Evolutionary conservation across 37 sponge, comb jelly and placozoan species (phyloP), one percentile per base, ranked within the genome.

Genomic region (Agelas oroides): DNA sequence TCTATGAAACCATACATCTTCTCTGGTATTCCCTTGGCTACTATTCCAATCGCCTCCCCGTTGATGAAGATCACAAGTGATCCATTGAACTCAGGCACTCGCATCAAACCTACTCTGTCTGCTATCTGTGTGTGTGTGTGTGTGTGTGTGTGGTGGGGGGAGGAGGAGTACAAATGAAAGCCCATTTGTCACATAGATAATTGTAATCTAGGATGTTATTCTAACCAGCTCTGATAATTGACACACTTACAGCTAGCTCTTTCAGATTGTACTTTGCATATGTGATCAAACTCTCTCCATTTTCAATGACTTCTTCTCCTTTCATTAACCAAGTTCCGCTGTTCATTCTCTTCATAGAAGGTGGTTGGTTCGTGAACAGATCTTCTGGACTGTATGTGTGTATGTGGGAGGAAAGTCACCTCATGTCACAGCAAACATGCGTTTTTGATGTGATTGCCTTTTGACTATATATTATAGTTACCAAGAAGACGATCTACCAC

Each of bases 281-380:
- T 5, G 84, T 38, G 36, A 28, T 39, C 35, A 64, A 23, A 1
- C 28, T 28, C 56, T 75, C 75, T 75, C 84, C 84, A 53, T 53
- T 63, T 21, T 75, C 84, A 15, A 84, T n/a, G 54, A 73, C 34
- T 39, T 39, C 27, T 25, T 84, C 75, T 25, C 66, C 31, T 65
- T 62, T 73, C 84, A 84, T 84, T 75, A 84, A 65, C 84, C 84
- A 84, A 11, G 84, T 84, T 8, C 32, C 75, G 30, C 75, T 72
- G 66, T 73, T 52, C 84, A 84, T 84, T 13, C 63, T 41, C 66
- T 84, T 84, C 84, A 84, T 63, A 32, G 73, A 73, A 33, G 60
- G 73, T 21, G 59, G 72, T 15, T 61, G 27, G 32, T 58, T 82
- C 0, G 72, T 12, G 40, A 23, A 25, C 60, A 81, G 30, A 70